Conservation (phyloP, 2,113 vertebrate genomes). For the Rissa tridactyla region DNA sequence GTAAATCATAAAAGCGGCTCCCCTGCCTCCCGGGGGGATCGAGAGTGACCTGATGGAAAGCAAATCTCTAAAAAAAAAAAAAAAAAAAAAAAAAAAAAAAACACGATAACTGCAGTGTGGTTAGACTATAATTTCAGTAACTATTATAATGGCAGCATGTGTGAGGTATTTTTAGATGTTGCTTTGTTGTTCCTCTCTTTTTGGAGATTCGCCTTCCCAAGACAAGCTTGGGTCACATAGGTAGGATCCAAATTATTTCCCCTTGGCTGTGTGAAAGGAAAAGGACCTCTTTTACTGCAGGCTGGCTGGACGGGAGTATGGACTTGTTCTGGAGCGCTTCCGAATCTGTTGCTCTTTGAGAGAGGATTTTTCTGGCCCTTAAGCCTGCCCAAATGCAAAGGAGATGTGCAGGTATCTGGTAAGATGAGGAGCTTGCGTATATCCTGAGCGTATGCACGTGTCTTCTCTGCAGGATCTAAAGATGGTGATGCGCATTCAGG, state of each 20-base stretch:
- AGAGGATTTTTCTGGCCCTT: background rate
- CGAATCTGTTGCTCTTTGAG: background rate
- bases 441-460: fast-evolving
- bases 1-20: background rate
- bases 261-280: background rate
- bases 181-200: background rate
- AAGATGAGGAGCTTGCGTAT: background rate
- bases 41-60: background rate
- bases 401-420: background rate
- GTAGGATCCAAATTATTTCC: background rate
- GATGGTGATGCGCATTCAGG: conserved; percentile 16
- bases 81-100: background rate
- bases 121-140: background rate
- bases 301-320: background rate
- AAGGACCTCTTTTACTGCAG: background rate
- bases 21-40: background rate
- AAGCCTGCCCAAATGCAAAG: background rate
- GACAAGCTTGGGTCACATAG: background rate
- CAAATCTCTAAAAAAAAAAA: background rate
- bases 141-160: background rate
- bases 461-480: conserved; percentile 5
- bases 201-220: background rate
- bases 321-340: background rate
- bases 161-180: background rate
- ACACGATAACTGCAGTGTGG: background rate